phyloP scores from a whole-genome alignment of 92 coral and sea anemone genomes.

The Epizoanthus scotinus region DNA sequence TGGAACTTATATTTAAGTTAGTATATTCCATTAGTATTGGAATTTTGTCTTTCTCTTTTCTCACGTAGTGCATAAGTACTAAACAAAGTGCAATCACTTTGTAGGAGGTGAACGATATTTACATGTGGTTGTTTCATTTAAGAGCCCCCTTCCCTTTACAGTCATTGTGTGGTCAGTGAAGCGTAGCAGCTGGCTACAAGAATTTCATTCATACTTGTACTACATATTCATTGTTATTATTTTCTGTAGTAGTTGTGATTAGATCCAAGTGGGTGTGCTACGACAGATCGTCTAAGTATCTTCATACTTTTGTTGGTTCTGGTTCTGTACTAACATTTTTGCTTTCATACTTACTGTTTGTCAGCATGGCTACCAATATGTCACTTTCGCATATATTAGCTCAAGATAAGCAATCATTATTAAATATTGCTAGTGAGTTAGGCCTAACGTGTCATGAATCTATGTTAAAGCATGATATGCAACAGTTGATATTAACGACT shows the following conservation, averaged over 20 bases:
- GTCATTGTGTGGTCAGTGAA: constrained; percentile 22
- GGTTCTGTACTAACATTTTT: constrained; percentile 20
- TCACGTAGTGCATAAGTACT: constrained; percentile 12
- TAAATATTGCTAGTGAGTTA: constrained; percentile 20
- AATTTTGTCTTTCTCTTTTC: constrained; percentile 20
- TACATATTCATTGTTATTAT: constrained; percentile 18
- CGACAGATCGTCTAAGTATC: constrained; percentile 22
- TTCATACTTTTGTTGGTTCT: constrained; percentile 20
- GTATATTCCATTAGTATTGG: constrained; percentile 20
- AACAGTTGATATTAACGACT: constrained; percentile 4
- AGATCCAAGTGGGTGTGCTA: constrained; percentile 23
- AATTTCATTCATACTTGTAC: constrained; percentile 20
- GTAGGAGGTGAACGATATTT: constrained; percentile 22
- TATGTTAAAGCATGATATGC: constrained; percentile 20
- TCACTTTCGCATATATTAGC: constrained; percentile 21
- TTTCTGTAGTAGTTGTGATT: constrained; percentile 20
- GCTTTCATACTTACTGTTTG: constrained; percentile 21
- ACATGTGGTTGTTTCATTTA: constrained; percentile 16
- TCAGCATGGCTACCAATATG: constrained; percentile 22
- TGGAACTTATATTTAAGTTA: constrained; percentile 19
- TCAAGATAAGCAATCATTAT: constrained; percentile 20
- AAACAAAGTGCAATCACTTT: constrained; percentile 20
- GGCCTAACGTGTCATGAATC: constrained; percentile 23
- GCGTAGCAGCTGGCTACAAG: constrained; percentile 24
- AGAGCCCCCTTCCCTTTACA: constrained; percentile 24